phyloP scores from a whole-genome alignment of 2,113 vertebrate species.

The Pachycephala philippinensis region DNA sequence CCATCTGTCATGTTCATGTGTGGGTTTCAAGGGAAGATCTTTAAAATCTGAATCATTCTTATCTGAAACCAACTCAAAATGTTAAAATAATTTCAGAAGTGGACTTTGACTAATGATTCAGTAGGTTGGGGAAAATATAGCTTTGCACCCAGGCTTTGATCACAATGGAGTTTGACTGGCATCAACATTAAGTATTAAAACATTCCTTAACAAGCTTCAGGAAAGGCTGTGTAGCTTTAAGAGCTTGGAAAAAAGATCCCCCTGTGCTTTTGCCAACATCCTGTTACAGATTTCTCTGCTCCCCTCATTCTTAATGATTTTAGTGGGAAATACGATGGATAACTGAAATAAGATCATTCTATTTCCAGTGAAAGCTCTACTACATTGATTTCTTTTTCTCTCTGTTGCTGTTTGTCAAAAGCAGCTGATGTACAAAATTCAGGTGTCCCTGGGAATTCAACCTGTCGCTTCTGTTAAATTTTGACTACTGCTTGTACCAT shows the following conservation, averaged over 20 bases:
- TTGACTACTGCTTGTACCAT: not conserved
- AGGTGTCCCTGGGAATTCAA: not conserved
- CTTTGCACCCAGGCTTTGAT: not conserved
- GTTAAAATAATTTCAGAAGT: not conserved
- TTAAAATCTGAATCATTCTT: constrained; percentile 33
- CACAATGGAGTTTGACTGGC: not conserved
- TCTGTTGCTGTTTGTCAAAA: not conserved
- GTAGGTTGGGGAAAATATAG: not conserved
- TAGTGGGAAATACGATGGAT: constrained; percentile 14
- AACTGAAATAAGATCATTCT: constrained; percentile 22
- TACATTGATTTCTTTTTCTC: not conserved
- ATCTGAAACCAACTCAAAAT: not conserved
- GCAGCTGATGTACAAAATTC: not conserved
- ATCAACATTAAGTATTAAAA: not conserved
- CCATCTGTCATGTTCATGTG: not conserved
- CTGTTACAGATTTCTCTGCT: not conserved
- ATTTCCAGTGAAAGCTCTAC: not conserved
- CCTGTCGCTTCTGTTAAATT: not conserved
- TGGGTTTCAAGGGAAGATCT: constrained; percentile 8
- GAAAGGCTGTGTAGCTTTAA: not conserved
- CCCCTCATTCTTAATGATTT: not conserved
- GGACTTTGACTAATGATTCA: not conserved
- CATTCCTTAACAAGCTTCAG: not conserved
- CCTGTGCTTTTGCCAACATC: not conserved
- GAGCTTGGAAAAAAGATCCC: not conserved